phyloP scores from a whole-genome alignment of 2,113 vertebrate species.

The Apodemus sylvaticus region DNA sequence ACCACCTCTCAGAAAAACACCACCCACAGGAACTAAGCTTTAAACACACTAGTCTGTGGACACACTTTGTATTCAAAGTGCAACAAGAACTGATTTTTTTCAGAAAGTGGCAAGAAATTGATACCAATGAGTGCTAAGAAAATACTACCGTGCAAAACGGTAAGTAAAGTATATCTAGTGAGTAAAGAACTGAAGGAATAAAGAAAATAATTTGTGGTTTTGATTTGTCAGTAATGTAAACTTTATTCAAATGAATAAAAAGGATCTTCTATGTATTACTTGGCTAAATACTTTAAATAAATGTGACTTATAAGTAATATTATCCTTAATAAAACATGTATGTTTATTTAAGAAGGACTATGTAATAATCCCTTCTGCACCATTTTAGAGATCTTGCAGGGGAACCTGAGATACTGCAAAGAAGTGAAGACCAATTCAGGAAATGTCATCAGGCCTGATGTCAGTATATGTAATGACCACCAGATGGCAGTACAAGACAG shows the following conservation, averaged over 20 bases:
- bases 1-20: no score
- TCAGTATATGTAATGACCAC: background rate
- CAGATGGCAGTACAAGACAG: slow-evolving; percentile 68
- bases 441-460: background rate
- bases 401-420: background rate
- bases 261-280: background rate
- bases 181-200: background rate
- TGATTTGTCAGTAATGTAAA: background rate
- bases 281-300: background rate
- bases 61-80: background rate
- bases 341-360: background rate
- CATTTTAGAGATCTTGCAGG: background rate
- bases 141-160: background rate
- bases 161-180: background rate
- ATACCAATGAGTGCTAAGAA: background rate
- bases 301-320: background rate
- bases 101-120: background rate
- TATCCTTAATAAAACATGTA: slow-evolving; percentile 35
- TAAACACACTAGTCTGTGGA: background rate
- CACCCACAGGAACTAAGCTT: background rate
- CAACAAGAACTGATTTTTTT: background rate
- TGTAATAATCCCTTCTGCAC: background rate
- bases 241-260: slow-evolving; percentile 12
- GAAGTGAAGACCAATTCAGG: background rate
- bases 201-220: background rate